phyloP scores from a whole-genome alignment of 2,888 invertebrate species.

The Invenusta paracnida region DNA sequence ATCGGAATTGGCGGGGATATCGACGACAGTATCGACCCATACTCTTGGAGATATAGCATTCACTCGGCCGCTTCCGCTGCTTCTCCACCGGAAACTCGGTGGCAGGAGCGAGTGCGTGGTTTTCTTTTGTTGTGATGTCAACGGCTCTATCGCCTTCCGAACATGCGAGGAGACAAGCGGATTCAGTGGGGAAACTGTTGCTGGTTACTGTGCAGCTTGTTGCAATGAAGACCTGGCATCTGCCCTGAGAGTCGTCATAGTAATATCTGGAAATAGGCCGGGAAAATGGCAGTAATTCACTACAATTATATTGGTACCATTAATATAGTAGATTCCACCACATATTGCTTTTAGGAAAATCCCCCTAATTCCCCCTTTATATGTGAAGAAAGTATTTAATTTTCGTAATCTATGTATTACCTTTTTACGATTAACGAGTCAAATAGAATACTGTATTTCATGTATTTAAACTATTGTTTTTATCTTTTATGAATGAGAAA shows the following conservation, averaged over 20 bases:
- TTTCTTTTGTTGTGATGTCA: neutral
- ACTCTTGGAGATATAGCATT: neutral
- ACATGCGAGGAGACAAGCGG: neutral
- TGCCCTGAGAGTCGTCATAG: neutral
- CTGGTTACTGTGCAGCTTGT: neutral
- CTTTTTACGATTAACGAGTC: no score
- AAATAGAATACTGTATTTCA: no score
- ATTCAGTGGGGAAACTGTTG: neutral
- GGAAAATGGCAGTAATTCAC: neutral
- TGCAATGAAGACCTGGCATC: neutral
- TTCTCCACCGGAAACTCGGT: neutral
- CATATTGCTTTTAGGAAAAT: no score
- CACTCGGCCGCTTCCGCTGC: neutral
- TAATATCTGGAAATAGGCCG: neutral
- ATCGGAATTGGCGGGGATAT: slow-evolving; percentile 14
- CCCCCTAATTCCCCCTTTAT: neutral
- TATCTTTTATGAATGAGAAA: no score
- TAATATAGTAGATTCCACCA: no score
- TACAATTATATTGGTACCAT: no score
- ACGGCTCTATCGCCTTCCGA: neutral
- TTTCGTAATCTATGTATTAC: no score
- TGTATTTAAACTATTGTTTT: no score
- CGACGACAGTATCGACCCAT: neutral
- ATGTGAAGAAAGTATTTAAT: neutral
- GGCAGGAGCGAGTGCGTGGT: neutral